These are phyloP conservation scores for Tetrax tetrax DNA, from an alignment of 2,113 vertebrate genomes.

Conservation along the genomic window DNA sequence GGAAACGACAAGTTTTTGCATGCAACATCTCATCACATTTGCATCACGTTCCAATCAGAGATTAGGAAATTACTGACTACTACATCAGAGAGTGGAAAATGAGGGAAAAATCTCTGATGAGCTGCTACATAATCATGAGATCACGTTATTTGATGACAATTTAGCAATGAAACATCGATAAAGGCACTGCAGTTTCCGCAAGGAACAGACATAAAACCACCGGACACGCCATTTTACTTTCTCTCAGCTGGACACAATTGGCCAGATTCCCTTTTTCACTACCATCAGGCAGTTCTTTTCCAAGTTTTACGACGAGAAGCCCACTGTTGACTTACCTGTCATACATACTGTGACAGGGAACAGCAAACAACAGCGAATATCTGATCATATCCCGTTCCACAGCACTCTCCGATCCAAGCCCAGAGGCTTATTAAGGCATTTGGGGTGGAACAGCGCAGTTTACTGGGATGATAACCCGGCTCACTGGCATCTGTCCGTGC, in stretches of 20 bases:
- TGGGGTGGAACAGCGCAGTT: not conserved
- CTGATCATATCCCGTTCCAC: not conserved
- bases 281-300: not conserved
- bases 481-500: not conserved
- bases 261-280: not conserved
- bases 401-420: not conserved
- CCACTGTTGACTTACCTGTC: not conserved
- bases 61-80: not conserved
- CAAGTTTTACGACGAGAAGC: not conserved
- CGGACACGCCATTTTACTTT: not conserved
- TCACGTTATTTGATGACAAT: not conserved
- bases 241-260: not conserved
- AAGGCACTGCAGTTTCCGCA: not conserved
- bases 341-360: not conserved
- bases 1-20: not conserved
- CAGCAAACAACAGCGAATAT: not conserved
- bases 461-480: not conserved
- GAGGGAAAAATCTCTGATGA: not conserved
- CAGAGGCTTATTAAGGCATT: not conserved
- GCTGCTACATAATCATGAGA: not conserved
- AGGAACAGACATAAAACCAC: not conserved
- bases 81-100: conserved; percentile 12
- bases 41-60: not conserved
- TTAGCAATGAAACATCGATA: not conserved
- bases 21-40: not conserved